Conservation (phyloP, 2,888 invertebrate genomes). For the Glyphotaelius pellucidus region DNA sequence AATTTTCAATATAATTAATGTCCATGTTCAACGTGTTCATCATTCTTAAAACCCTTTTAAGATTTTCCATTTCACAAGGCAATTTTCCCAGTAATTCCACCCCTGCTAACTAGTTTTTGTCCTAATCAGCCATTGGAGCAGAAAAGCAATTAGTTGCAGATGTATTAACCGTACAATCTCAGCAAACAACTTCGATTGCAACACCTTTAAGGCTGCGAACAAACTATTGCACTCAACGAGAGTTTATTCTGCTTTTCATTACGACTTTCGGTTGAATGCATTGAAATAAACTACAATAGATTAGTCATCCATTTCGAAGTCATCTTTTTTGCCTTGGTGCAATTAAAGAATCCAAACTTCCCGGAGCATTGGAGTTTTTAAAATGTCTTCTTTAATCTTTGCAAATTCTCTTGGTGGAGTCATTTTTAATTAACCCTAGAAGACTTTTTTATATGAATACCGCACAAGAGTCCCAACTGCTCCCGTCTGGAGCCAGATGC, state of each 20-base stretch:
- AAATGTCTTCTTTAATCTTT: no score
- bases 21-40: neutral
- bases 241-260: neutral
- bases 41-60: neutral
- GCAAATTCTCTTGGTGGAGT: no score
- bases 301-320: neutral
- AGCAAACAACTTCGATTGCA: neutral
- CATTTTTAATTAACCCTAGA: no score
- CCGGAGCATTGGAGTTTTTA: neutral
- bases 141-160: neutral
- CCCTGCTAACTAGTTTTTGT: neutral
- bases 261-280: neutral
- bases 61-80: neutral
- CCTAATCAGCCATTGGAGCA: neutral
- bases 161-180: neutral
- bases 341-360: neutral
- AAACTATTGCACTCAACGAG: neutral
- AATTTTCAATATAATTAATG: no score
- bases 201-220: neutral
- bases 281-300: neutral
- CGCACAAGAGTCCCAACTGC: no score
- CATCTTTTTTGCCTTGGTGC: neutral
- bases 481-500: no score
- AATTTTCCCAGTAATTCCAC: neutral
- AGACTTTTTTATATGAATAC: no score